Conservation (phyloP, 1,140 invertebrate species). For the Aphelenchoides besseyi region DNA sequence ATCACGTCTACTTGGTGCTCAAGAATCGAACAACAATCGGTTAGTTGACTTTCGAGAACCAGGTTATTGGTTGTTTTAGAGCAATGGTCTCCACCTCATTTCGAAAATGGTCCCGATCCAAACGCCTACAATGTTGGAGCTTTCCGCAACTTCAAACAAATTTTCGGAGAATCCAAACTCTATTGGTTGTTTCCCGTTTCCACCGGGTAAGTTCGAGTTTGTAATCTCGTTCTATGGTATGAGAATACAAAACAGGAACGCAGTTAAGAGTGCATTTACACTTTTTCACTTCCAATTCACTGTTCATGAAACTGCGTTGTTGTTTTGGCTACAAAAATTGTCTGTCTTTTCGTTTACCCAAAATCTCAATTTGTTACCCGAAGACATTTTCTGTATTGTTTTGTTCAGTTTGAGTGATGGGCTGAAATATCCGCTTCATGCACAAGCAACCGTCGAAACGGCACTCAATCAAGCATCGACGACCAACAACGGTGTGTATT, state of each 20-base stretch:
- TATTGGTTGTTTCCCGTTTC: slow-evolving; percentile 41
- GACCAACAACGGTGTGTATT: neutral
- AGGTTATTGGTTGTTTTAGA: slow-evolving; percentile 25
- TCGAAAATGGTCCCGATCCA: slow-evolving; percentile 41
- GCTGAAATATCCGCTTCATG: slow-evolving; percentile 2
- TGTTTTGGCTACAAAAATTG: neutral
- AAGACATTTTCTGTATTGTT: no score
- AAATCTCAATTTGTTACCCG: no score
- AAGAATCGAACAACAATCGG: slow-evolving; percentile 44
- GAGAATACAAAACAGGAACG: no score
- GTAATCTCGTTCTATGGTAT: no score
- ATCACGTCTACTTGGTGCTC: slow-evolving; percentile 37
- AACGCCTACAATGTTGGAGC: slow-evolving; percentile 41
- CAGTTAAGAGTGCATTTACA: no score
- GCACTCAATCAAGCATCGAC: neutral
- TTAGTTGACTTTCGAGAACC: neutral
- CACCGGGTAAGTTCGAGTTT: slow-evolving; percentile 41
- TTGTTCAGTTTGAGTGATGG: slow-evolving; percentile 12
- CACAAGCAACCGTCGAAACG: neutral
- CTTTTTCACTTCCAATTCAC: no score
- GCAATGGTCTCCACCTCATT: slow-evolving; percentile 45
- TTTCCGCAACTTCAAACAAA: slow-evolving; percentile 35
- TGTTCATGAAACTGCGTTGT: neutral
- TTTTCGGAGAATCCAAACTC: slow-evolving; percentile 30
- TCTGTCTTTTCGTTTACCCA: no score